phyloP scores from a whole-genome alignment of 2,113 vertebrate species.

The Peromyscus californicus region DNA sequence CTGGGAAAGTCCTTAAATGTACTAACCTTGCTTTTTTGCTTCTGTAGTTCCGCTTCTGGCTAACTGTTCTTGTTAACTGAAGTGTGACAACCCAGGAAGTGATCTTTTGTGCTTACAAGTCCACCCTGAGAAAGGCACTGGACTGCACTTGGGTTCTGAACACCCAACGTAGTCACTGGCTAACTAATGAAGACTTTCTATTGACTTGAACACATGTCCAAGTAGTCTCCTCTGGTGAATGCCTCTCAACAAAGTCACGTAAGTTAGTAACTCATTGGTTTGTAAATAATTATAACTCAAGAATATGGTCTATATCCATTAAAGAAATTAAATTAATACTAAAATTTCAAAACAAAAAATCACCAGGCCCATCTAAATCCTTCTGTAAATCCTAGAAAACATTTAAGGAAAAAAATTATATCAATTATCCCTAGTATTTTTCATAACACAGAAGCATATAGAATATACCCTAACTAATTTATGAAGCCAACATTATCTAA shows the following conservation, averaged over 20 bases:
- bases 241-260: not conserved
- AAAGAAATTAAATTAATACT: not conserved
- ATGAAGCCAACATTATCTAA: not conserved
- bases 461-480: not conserved
- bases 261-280: slow-evolving; percentile 33
- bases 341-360: not conserved
- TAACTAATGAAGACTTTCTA: not conserved
- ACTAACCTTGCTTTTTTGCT: no score
- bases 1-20: not conserved
- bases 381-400: not conserved
- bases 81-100: not conserved
- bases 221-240: not conserved
- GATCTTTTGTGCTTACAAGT: not conserved
- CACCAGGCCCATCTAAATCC: not conserved
- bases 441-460: not conserved
- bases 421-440: not conserved
- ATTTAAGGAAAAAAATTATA: not conserved
- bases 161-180: not conserved
- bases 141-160: not conserved
- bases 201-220: not conserved
- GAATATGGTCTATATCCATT: not conserved
- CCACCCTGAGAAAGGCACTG: not conserved
- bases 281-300: slow-evolving; percentile 16
- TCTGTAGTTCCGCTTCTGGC: not conserved
- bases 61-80: not conserved